Evolutionary conservation across 2,113 vertebrate species (phyloP), one percentile per base, ranked within the genome.

Genomic region (Atrichornis clamosus): DNA sequence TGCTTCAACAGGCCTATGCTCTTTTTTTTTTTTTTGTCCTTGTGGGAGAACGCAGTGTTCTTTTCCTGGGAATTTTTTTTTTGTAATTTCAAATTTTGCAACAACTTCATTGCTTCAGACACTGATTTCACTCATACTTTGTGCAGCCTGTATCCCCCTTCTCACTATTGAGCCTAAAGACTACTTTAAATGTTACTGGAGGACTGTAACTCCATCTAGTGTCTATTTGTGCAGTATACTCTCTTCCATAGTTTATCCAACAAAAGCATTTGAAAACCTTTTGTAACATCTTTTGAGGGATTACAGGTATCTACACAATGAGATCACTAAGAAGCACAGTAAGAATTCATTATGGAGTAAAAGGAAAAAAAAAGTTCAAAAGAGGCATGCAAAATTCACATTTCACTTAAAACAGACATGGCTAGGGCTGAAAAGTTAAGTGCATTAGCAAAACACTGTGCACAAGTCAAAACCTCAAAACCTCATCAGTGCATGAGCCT

Each of bases 141-240:
- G 35, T 32, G 35, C 52, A 84, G 44, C 11, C 47, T 84, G 35
- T 26, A 59, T 15, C 15, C 27, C 60, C 41, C 14, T 24, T 46
- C 24, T 35, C 50, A 65, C 33, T 35, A 13, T 11, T 72, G 65
- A 68, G 56, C 7, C 62, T 58, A 35, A 41, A 49, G 28, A 42
- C 13, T 49, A 46, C 41, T 91, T 82, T 4, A 81, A 46, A 35
- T 16, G 32, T 77, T 89, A 83, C 26, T 27, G 32, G 74, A 87
- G 81, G 64, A 70, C 59, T 90, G 41, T 76, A 94, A 63, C 95
- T 93, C 96, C 97, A 97, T 27, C 97, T 97, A 97, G 95, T 20
- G 95, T 87, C 92, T 63, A 28, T 58, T 58, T 59, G 6, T 83
- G 52, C 58, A 85, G 53, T 19, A 20, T 6, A 39, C 28, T 39